Base-by-base conservation (phyloP, 2,113 vertebrate species). In the Tachysurus fulvidraco region DNA sequence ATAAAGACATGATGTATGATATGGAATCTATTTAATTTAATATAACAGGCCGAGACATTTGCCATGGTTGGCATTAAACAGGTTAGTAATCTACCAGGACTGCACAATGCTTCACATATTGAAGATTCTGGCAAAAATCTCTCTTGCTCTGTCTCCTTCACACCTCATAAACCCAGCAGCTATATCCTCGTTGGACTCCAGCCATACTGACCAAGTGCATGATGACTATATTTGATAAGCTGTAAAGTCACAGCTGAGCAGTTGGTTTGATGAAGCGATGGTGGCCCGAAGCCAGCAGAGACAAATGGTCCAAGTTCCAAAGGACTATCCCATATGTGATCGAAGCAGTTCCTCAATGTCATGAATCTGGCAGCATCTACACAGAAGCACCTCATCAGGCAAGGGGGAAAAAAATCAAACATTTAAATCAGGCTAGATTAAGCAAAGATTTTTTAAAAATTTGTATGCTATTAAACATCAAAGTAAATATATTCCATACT, bases 141-240 rank as follows among this genome's bases (percentile, higher is more conserved):
- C 74, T 77, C 46, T 77, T 25, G 14, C 46, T 77, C 46, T 52
- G 74, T 25, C n/a, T 2, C 46, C 25, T 54, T 77, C 74, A 54
- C 74, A 77, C 50, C 74, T 77, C 25, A 54, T 77, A 54, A 77
- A 77, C 46, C 46, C 25, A 54, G 6, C 74, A 54, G 71, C 71
- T n/a, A 69, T 55, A 11, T 30, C 25, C 23, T 84, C 23, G 19
- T 7, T 84, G 36, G 8, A 59, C 23, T 19, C 11, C 44, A 60
- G 69, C 67, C 83, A 84, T 4, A 73, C 65, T 74, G 60, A 69
- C 83, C 83, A 74, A 41, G 23, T 6, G 41, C 25, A 28, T 21
- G 23, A 62, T 62, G 41, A 62, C 41, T 5, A 50, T 41, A 77
- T 76, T 23, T 9, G 6, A 59, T 79, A 79, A 21, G 14, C 50